Percentiles rank a stretch among this genome's conserved stretches.
Conservation (phyloP, 2,113 vertebrate species). For the Dascyllus trimaculatus region DNA sequence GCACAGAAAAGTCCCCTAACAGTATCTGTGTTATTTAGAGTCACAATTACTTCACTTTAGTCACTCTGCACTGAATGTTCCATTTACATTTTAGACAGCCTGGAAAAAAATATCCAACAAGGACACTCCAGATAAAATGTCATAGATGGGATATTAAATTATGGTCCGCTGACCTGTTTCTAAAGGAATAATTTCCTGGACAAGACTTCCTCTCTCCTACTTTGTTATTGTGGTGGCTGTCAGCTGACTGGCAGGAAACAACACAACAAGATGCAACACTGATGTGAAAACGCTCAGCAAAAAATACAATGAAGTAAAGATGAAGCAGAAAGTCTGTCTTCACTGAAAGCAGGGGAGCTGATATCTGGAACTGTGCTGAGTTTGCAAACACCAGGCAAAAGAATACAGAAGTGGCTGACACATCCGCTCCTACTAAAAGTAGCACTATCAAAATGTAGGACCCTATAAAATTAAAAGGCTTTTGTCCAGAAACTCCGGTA, state of each 20-base stretch:
- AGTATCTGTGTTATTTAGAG: too few relatives aligned
- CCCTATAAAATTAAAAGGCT: not conserved
- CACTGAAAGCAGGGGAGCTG: not conserved
- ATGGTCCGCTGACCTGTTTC: not conserved
- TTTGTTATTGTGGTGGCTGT: constrained; percentile 15
- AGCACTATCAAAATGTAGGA: too few relatives aligned
- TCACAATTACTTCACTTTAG: too few relatives aligned
- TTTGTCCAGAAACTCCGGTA: not conserved
- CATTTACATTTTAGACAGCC: too few relatives aligned
- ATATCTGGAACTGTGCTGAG: too few relatives aligned
- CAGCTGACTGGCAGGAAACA: constrained; percentile 47
- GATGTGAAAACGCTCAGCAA: not conserved
- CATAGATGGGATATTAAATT: not conserved
- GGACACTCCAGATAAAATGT: not conserved
- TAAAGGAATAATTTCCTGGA: constrained; percentile 29
- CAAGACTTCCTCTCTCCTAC: constrained; percentile 26
- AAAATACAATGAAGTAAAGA: not conserved
- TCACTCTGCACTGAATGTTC: too few relatives aligned
- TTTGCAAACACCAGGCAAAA: not conserved
- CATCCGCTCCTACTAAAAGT: too few relatives aligned
- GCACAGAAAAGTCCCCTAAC: accelerated
- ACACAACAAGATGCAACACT: not conserved
- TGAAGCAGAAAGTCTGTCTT: not conserved
- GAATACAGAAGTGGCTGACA: not conserved
- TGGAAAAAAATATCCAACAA: not conserved